These are phyloP conservation scores for Greenwoodochromis staneri DNA, from an alignment of 2,113 vertebrate species.

Conservation along the genomic window DNA sequence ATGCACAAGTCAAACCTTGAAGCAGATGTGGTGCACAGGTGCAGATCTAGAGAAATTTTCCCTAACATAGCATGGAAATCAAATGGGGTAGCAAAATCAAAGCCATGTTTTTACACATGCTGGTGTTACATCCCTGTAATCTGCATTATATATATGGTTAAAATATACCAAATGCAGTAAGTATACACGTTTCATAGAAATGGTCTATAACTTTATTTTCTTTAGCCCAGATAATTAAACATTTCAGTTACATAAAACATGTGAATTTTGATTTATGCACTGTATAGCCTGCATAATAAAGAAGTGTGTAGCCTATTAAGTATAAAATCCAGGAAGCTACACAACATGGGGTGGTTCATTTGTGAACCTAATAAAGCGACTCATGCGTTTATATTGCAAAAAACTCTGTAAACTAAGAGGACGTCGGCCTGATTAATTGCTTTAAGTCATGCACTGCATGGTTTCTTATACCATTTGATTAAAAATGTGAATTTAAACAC, in stretches of 20 bases:
- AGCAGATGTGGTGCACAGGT: neutral
- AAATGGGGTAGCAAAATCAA: neutral
- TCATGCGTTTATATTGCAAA: neutral
- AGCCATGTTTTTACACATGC: neutral
- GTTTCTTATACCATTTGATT: neutral
- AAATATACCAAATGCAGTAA: neutral
- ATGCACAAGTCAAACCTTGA: neutral
- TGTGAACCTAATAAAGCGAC: neutral
- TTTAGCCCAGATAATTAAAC: neutral
- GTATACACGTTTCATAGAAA: neutral
- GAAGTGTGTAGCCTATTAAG: neutral
- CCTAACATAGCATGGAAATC: fast-evolving
- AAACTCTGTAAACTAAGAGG: neutral
- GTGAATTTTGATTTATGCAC: neutral
- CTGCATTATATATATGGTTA: neutral
- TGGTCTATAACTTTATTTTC: neutral
- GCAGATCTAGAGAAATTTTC: neutral
- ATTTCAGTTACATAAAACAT: neutral
- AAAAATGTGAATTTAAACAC: neutral
- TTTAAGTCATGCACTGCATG: fast-evolving
- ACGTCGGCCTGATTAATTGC: neutral
- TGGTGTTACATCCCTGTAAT: neutral
- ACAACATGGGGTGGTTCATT: neutral
- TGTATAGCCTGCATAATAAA: neutral
- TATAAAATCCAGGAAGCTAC: neutral